Conservation (phyloP, 1,140 invertebrate genomes). For the Proales similis region DNA sequence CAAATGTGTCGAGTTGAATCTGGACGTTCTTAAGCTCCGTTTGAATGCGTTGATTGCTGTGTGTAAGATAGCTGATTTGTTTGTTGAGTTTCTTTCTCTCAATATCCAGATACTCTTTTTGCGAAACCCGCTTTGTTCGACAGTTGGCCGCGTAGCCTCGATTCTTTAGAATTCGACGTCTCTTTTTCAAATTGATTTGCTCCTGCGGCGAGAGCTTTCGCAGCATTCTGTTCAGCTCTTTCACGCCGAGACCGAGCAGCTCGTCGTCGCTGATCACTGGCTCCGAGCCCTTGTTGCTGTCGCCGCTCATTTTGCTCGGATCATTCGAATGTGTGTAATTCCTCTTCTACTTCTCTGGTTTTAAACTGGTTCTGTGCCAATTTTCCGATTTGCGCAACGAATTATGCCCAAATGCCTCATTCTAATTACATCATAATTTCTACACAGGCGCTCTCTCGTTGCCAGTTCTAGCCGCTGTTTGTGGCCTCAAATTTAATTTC, state of each 20-base stretch:
- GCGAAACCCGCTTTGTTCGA: slow-evolving; percentile 56
- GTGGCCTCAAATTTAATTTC: too few species aligned
- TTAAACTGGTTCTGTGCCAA: too few species aligned
- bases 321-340: neutral
- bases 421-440: too few species aligned
- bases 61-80: slow-evolving; percentile 18
- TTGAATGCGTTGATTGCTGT: slow-evolving; percentile 24
- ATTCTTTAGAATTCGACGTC: slow-evolving; percentile 91
- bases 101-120: slow-evolving; percentile 55
- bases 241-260: slow-evolving; percentile 77
- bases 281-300: neutral
- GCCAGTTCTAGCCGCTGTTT: too few species aligned
- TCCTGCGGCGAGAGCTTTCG: slow-evolving; percentile 81
- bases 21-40: too few species aligned
- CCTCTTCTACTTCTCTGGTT: neutral
- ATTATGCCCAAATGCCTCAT: too few species aligned
- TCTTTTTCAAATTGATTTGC: slow-evolving; percentile 83
- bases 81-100: slow-evolving; percentile 65
- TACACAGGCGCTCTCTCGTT: too few species aligned
- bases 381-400: too few species aligned
- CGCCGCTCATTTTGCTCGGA: neutral
- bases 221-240: slow-evolving; percentile 86
- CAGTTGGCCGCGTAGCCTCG: slow-evolving; percentile 97
- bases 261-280: slow-evolving; percentile 63
- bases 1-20: too few species aligned